Evolutionary conservation across 35 echinoderm and acorn worm genomes (phyloP).

Genomic region (Amphiura filiformis): DNA sequence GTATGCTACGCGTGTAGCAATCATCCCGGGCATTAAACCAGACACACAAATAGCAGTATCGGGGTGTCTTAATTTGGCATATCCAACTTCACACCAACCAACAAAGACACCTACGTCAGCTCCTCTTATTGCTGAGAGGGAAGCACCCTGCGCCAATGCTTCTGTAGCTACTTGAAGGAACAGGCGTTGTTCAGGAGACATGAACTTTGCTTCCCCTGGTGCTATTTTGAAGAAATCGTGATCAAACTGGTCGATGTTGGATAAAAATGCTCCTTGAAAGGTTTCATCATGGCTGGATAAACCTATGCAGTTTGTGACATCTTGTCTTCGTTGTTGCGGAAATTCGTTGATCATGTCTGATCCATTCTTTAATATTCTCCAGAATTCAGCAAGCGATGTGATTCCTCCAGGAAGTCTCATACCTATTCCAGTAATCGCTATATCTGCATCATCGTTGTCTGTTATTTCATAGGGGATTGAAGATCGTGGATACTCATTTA

Average conservation of each 20-base stretch:
- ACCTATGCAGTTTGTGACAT: not conserved
- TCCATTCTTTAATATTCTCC: not conserved
- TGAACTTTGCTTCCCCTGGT: not conserved
- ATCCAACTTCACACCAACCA: not conserved
- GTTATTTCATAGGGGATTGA: not conserved
- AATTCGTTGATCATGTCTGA: not conserved
- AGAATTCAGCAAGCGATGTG: not conserved
- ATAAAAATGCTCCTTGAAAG: not conserved
- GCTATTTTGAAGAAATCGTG: not conserved
- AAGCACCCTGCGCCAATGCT: not conserved
- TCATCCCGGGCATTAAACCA: constrained; percentile 7
- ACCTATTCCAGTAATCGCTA: not conserved
- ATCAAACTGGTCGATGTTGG: not conserved
- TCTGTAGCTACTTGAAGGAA: not conserved
- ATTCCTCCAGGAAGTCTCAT: not conserved
- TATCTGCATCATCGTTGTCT: not conserved
- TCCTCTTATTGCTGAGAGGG: not conserved
- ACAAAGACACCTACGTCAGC: not conserved
- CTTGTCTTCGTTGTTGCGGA: not conserved
- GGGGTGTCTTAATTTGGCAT: not conserved
- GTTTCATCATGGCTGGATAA: not conserved
- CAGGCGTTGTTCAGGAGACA: not conserved
- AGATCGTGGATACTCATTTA: not conserved
- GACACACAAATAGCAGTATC: not conserved
- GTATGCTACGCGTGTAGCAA: constrained; percentile 1